Conservation (phyloP, 2,113 vertebrate genomes). For the Lagopus leucura region DNA sequence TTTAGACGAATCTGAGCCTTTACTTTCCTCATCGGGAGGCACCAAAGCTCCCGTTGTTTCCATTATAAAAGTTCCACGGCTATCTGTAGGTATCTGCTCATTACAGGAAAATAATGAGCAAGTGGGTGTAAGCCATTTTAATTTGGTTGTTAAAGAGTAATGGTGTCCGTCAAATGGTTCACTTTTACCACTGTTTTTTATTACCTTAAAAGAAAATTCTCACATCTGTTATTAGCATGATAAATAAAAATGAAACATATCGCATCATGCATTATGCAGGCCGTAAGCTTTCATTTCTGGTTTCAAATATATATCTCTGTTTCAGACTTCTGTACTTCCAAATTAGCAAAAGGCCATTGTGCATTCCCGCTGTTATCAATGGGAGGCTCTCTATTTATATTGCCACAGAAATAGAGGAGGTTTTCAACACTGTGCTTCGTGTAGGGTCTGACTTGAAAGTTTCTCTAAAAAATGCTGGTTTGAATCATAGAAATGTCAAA, state of each 20-base stretch:
- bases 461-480: not conserved
- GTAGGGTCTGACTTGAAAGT: not conserved
- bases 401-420: not conserved
- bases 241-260: not conserved
- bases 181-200: not conserved
- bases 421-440: constrained; percentile 14
- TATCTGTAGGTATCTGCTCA: not conserved
- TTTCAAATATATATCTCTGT: not conserved
- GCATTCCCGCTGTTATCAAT: constrained; percentile 2
- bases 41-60: not conserved
- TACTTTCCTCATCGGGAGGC: not conserved
- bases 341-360: not conserved
- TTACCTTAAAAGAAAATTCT: constrained; percentile 3
- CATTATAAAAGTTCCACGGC: not conserved
- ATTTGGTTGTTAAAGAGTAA: not conserved
- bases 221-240: not conserved
- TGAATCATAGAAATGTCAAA: constrained; percentile 18
- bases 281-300: not conserved
- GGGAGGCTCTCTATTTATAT: constrained; percentile 27
- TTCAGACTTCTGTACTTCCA: not conserved
- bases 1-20: not conserved
- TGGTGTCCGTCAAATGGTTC: not conserved
- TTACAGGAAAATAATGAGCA: not conserved
- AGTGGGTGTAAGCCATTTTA: not conserved
- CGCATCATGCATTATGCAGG: not conserved